phyloP scores from a whole-genome alignment of 2,888 invertebrate species.

The Monoplex corrugatus region DNA sequence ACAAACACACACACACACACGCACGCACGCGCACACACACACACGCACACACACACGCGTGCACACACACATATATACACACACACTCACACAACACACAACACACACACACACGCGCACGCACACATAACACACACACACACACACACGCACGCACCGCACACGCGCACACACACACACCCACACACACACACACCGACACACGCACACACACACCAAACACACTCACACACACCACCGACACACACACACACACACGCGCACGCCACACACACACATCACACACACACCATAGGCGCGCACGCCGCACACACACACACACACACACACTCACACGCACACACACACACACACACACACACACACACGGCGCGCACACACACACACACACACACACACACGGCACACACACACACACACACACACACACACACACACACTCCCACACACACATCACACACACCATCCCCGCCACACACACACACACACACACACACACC shows the following conservation, averaged over 20 bases:
- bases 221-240: neutral
- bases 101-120: neutral
- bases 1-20: constrained; percentile 7
- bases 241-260: neutral
- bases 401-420: neutral
- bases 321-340: neutral
- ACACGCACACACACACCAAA: neutral
- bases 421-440: neutral
- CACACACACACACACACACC: neutral
- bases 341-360: neutral
- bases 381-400: neutral
- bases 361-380: neutral
- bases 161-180: neutral
- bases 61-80: neutral
- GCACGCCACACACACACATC: neutral
- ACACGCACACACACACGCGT: neutral
- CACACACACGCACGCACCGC: neutral
- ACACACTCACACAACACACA: neutral
- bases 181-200: neutral
- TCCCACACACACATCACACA: neutral
- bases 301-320: neutral
- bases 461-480: too few species aligned
- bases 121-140: neutral
- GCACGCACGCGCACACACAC: neutral
- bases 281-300: neutral